Base-by-base conservation (phyloP, 1,140 invertebrate genomes). In the Bombus polaris region DNA sequence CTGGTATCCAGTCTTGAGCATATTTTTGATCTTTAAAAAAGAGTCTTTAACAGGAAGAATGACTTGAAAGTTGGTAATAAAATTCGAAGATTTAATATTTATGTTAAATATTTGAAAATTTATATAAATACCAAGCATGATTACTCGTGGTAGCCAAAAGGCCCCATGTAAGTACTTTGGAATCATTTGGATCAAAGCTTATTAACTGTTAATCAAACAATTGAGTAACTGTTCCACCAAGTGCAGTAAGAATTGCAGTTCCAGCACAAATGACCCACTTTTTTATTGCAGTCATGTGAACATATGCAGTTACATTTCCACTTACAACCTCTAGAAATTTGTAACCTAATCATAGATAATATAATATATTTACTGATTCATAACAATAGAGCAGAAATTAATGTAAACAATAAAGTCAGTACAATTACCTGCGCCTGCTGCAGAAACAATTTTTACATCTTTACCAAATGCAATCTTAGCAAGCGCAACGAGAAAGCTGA, bases 221-320 rank as follows among this genome's bases (percentile, higher is more conserved):
- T 12, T 94, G 89, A 65, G 94, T 91, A 68, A 94, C 90, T 81
- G 81, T 93, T 28, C 94, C 94, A 75, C 93, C 93, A 22, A 95
- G 89, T 85, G 94, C 91, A 44, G 94, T 97, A 39, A 99, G 95
- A 81, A 99, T 97, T 1, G 99, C 99, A 95, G 99, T 97, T 44
- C 98, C 98, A 47, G 99, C 98, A 96, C 99, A 99, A 80, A 99
- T 97, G 93, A 99, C 99, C 99, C 99, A 99, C 94, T 99, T 99
- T 93, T 99, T 99, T 35, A 99, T 99, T 32, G 96, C 95, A 13
- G 98, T 99, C 6, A 96, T 97, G 93, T 99, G 99, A 18, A 99
- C 94, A 93, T 99, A 99, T 0, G 98, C 97, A 92, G 98, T 98
- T 5, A 97, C 98, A 90, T 98, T 97, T 39, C 97, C 97, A 91